Evolutionary conservation across 1,140 invertebrate species (phyloP), one percentile per base, ranked within the genome.

Genomic region (Goniozus legneri): DNA sequence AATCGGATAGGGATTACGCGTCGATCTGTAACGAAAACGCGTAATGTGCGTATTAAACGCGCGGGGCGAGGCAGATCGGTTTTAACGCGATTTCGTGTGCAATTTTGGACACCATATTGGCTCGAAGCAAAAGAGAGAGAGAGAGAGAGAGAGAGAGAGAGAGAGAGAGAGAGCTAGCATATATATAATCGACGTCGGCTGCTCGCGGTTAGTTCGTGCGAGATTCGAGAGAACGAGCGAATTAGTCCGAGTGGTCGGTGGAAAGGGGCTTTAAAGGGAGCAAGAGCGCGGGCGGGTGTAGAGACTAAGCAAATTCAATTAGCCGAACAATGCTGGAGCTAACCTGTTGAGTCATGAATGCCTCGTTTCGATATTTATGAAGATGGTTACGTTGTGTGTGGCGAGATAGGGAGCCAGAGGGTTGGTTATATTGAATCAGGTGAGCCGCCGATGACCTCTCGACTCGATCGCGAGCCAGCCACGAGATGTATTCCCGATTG

Each of bases 241-340:
- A 44, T 44, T 36, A 18, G n/a, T n/a, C n/a, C n/a, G 22, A 10
- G 36, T 18, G 24, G 45, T 37, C 21, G 35, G 18, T 15, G 15
- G 18, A 16, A 21, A 18, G 13, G 12, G 32, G 33, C 15, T 34
- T 32, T 24, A 27, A 4, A 27, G 24, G 4, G 24, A 27, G 24
- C 10, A 27, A 10, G 4, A 27, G 24, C 4, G 24, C 10, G n/a
- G n/a, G n/a, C 13, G 12, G 41, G 3, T 10, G n/a, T 24, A 14
- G 12, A 27, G 10, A 15, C 56, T 62, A 62, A 59, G 58, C 50
- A 62, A 65, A 67, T 65, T 57, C 57, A 67, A 65, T 67, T 67
- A 67, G 58, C 38, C 50, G 46, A 59, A 65, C 58, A 65, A 67
- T 63, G 51, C 51, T 47, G 27, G 40, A n/a, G 43, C 47, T 56